Percentiles rank a stretch among this genome's conserved stretches.
Evolutionary conservation across 2,113 vertebrate genomes (phyloP).

Genomic region (Chroicocephalus ridibundus): DNA sequence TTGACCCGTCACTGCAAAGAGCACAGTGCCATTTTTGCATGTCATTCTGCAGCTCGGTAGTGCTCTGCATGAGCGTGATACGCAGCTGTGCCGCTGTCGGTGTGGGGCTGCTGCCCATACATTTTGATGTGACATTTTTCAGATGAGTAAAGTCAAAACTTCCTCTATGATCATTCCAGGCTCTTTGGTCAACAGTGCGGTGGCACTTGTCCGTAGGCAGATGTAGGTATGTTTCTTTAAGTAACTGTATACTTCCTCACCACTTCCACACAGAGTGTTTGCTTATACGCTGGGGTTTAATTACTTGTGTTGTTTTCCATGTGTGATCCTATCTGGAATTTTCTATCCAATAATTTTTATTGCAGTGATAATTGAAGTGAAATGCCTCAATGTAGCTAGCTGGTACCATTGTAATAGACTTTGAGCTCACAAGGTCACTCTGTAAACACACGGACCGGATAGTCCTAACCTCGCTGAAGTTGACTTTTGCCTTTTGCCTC

Average conservation of each 20-base stretch:
- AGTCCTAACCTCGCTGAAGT: not conserved
- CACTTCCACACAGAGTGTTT: not conserved
- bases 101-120: not conserved
- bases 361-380: not conserved
- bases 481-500: not conserved
- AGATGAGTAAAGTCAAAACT: not conserved
- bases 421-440: not conserved
- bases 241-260: not conserved
- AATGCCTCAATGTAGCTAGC: not conserved
- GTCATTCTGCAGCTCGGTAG: not conserved
- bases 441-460: not conserved
- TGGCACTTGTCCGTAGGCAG: not conserved
- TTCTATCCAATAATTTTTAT: not conserved
- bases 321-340: not conserved
- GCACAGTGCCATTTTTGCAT: not conserved
- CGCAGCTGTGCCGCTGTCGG: fast-evolving
- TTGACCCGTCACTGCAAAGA: not conserved
- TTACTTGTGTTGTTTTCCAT: not conserved
- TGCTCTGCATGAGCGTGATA: fast-evolving
- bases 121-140: not conserved
- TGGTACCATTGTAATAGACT: not conserved
- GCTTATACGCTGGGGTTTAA: not conserved
- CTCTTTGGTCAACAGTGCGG: not conserved
- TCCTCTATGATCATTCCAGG: fast-evolving
- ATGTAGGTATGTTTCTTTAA: not conserved